A percentile compares a stretch with the other conserved stretches of the same genome.
phyloP scores from a whole-genome alignment of 2,113 vertebrate genomes.

The Podiceps cristatus region DNA sequence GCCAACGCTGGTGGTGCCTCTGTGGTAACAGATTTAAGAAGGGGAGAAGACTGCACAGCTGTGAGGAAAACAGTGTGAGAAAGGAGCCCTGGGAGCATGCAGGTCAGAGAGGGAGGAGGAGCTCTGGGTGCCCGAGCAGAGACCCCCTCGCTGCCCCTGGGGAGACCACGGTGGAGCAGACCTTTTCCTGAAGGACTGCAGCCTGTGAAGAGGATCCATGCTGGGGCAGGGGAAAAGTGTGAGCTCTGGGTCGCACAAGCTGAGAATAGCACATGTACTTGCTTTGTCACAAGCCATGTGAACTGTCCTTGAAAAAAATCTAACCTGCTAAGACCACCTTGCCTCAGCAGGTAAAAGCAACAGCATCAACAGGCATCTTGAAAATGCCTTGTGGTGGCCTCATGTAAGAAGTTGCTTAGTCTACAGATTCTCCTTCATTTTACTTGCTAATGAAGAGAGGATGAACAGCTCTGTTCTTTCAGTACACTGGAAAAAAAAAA shows the following conservation, averaged over 20 bases:
- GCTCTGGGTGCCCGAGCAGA: accelerated
- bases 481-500: not conserved
- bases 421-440: not conserved
- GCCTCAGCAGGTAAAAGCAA: not conserved
- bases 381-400: too few relatives aligned
- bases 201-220: accelerated
- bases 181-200: not conserved
- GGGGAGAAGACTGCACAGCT: not conserved
- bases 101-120: not conserved
- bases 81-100: accelerated
- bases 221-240: accelerated
- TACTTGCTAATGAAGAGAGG: not conserved
- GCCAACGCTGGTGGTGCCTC: accelerated
- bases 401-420: not conserved
- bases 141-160: not conserved
- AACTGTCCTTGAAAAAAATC: not conserved
- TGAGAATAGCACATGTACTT: accelerated
- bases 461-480: not conserved
- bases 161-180: accelerated
- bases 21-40: not conserved
- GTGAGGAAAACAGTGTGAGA: not conserved
- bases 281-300: accelerated
- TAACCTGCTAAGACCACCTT: not conserved
- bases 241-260: accelerated
- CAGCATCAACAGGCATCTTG: not conserved